These are phyloP conservation scores for Pantherophis guttatus DNA, from an alignment of 2,113 vertebrate genomes.

Conservation along the genomic window DNA sequence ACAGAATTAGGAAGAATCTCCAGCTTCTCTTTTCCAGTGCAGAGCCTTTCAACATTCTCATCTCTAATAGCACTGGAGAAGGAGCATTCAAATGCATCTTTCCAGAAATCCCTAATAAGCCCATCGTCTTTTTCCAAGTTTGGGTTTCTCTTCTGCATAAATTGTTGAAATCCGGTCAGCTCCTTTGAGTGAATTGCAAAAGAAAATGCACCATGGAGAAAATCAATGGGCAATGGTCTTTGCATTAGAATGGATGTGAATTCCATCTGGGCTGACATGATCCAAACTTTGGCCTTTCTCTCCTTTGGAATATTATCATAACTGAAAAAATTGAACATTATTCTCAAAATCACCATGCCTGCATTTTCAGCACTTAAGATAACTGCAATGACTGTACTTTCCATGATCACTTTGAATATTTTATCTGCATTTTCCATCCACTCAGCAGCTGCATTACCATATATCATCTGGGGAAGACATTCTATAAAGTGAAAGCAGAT, in stretches of 20 bases:
- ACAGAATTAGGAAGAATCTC: not conserved
- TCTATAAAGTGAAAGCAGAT: not conserved
- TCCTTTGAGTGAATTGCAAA: not conserved
- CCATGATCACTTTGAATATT: not conserved
- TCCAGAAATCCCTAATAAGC: not conserved
- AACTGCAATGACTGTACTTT: not conserved
- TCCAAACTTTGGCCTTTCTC: not conserved
- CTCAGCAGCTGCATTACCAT: not conserved
- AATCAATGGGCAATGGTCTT: not conserved
- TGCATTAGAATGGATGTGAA: not conserved
- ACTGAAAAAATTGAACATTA: not conserved
- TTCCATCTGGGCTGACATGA: not conserved
- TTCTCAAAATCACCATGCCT: not conserved
- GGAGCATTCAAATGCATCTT: not conserved
- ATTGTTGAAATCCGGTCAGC: not conserved
- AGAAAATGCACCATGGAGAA: not conserved
- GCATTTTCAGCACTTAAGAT: not conserved
- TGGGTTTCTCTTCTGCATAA: not conserved
- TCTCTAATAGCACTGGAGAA: not conserved
- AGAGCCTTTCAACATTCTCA: not conserved
- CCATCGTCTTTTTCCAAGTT: not conserved
- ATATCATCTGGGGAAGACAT: not conserved
- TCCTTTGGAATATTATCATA: not conserved
- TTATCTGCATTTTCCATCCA: not conserved
- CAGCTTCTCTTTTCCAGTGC: not conserved